Evolutionary conservation across 2,888 invertebrate genomes (phyloP).

Genomic region (Scotopteryx bipunctaria): DNA sequence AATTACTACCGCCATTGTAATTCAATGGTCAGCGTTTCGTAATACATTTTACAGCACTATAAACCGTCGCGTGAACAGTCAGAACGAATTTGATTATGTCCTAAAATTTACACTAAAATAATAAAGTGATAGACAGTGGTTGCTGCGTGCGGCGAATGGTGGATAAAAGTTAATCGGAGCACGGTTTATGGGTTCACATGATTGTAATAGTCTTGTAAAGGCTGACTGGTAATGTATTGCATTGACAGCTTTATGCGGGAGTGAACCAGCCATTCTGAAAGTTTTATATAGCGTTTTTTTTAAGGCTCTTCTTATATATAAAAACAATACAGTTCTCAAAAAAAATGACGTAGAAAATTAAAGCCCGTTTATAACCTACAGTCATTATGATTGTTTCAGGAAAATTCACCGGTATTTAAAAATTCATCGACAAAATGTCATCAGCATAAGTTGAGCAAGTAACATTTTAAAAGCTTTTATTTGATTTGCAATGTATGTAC

Average conservation of each 20-base stretch:
- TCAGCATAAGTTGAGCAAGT: too few relatives aligned
- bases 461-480: too few relatives aligned
- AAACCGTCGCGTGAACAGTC: conserved; percentile 55
- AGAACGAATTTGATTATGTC: conserved; percentile 62
- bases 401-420: too few relatives aligned
- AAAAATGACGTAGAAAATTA: too few relatives aligned
- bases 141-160: conserved; percentile 50
- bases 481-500: too few relatives aligned
- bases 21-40: conserved; percentile 50
- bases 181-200: conserved; percentile 60
- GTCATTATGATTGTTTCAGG: too few relatives aligned
- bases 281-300: too few relatives aligned
- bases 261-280: conserved; percentile 17
- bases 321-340: too few relatives aligned
- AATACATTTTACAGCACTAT: conserved; percentile 45
- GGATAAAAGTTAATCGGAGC: conserved; percentile 58
- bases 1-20: conserved; percentile 46
- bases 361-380: too few relatives aligned
- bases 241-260: conserved; percentile 44
- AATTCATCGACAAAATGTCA: too few relatives aligned
- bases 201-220: conserved; percentile 67
- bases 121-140: conserved; percentile 53
- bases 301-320: too few relatives aligned
- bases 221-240: conserved; percentile 59
- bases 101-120: conserved; percentile 63